A percentile compares a stretch with the other conserved stretches of the same genome.
Conservation (phyloP, 2,888 invertebrate species). For the Thyatira batis region DNA sequence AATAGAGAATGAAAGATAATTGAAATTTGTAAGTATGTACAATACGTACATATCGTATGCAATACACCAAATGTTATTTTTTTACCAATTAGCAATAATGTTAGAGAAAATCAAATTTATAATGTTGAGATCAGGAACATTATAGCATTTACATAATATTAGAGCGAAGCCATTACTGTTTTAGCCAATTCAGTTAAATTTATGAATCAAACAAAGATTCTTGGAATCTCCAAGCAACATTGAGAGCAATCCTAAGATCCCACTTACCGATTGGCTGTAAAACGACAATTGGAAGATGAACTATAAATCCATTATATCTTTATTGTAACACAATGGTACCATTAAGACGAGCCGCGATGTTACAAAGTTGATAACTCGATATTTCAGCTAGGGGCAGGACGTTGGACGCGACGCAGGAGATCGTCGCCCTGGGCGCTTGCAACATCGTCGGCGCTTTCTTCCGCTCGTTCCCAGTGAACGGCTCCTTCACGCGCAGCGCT, state of each 20-base stretch:
- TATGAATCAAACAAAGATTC: too few species aligned
- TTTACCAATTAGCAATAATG: background rate
- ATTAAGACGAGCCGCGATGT: slow-evolving; percentile 36
- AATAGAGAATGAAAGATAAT: background rate
- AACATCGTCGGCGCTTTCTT: slow-evolving; percentile 89
- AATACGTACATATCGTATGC: too few species aligned
- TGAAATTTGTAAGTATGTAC: too few species aligned
- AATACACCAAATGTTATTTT: background rate
- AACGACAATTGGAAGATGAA: slow-evolving; percentile 30
- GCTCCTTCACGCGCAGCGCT: slow-evolving; percentile 88
- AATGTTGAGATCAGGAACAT: too few species aligned
- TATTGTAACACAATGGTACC: slow-evolving; percentile 23
- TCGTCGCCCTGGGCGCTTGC: slow-evolving; percentile 88
- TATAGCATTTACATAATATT: background rate
- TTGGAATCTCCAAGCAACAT: background rate
- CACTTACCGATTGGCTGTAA: slow-evolving; percentile 30
- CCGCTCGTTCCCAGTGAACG: slow-evolving; percentile 89
- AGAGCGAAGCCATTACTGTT: background rate
- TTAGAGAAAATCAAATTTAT: too few species aligned
- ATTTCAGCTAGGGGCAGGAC: slow-evolving; percentile 85
- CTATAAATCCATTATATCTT: slow-evolving; percentile 34
- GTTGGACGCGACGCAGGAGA: slow-evolving; percentile 91
- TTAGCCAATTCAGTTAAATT: background rate
- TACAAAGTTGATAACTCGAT: slow-evolving; percentile 39
- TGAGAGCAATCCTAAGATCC: slow-evolving; percentile 6